Base-by-base conservation (phyloP, 2,888 invertebrate species). In the Gnatocerus cornutus region DNA sequence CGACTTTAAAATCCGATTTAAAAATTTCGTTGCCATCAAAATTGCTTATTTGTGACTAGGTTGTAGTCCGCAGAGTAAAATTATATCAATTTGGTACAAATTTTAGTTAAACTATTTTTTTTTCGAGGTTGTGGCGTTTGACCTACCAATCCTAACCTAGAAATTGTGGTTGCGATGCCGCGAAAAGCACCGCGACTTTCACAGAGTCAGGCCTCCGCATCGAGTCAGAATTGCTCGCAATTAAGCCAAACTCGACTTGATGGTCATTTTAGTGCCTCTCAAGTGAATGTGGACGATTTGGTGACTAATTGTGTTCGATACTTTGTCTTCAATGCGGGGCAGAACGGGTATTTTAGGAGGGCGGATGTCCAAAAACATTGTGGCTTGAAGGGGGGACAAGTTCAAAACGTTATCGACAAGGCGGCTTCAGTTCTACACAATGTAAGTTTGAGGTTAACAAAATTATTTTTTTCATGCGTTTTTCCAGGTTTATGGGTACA, bases 401-500 rank as follows among this genome's bases (percentile, higher is more conserved):
- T 76, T 59, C 77, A 80, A 52, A 72, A 75, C 66, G 74, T 79
- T 13, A 63, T 80, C 10, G 71, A 74, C 2, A 66, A 61, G 55
- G 72, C 73, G 6, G 65, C 69, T 3, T 62, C 65, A 16, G 76
- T 77, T 52, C 67, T 80, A 29, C 73, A 72, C 68, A 58, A 77
- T 46, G 80, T 80, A 72, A 33, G 46, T 41, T 10, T 9, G 1
- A 12, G 1, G 12, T 41, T 41, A 21, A 4, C 2, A 21, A 21
- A 21, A 21, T 4, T 3, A 21, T 1, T 21, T 4, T 21, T 21
- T 3, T 21, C 21, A 1, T 4, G 4, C 4, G 21, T 21, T 4
- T 21, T 21, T 21, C 1, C 21, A 80, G 79, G 77, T 78, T 9
- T 80, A 79, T 74, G 80, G 80, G 6, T 78, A 72, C 41, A 79